Percentiles rank a stretch among this genome's conserved stretches.
Evolutionary conservation across 2,888 invertebrate genomes (phyloP).

Genomic region (Mamestra brassicae): DNA sequence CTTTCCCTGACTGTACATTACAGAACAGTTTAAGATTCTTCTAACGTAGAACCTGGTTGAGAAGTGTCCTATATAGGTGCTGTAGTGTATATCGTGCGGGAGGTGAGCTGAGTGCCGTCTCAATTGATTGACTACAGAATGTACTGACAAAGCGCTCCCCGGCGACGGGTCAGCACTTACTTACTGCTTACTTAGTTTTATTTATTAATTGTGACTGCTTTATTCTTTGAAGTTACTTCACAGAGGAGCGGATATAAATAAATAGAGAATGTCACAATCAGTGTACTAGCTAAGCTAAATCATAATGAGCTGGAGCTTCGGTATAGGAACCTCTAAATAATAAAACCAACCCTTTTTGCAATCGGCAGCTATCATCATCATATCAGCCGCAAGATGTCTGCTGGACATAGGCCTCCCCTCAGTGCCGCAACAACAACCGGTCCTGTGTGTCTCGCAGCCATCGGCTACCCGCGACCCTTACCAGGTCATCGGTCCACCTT

Average conservation of each 20-base stretch:
- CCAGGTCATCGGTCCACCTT: too few relatives aligned
- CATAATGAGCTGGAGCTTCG: too few relatives aligned
- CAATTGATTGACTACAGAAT: slow-evolving; percentile 4
- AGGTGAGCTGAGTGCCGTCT: slow-evolving; percentile 11
- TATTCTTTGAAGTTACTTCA: neutral
- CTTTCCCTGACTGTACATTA: neutral
- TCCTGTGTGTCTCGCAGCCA: too few relatives aligned
- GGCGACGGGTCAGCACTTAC: neutral
- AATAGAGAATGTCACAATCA: too few relatives aligned
- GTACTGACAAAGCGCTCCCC: neutral
- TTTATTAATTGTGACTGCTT: neutral
- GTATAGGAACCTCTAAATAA: too few relatives aligned
- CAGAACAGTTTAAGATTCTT: slow-evolving; percentile 1
- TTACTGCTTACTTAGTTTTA: neutral
- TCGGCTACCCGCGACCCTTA: too few relatives aligned
- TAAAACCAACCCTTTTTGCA: too few relatives aligned
- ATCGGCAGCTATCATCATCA: too few relatives aligned
- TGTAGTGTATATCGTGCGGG: neutral
- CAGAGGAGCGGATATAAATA: neutral
- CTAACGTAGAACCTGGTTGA: neutral
- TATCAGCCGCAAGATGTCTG: too few relatives aligned
- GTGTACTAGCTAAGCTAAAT: too few relatives aligned
- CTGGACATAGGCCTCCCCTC: too few relatives aligned
- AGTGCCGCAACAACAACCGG: too few relatives aligned
- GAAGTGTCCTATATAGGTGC: neutral